phyloP scores from a whole-genome alignment of 2,113 vertebrate species.

The Entelurus aequoreus region DNA sequence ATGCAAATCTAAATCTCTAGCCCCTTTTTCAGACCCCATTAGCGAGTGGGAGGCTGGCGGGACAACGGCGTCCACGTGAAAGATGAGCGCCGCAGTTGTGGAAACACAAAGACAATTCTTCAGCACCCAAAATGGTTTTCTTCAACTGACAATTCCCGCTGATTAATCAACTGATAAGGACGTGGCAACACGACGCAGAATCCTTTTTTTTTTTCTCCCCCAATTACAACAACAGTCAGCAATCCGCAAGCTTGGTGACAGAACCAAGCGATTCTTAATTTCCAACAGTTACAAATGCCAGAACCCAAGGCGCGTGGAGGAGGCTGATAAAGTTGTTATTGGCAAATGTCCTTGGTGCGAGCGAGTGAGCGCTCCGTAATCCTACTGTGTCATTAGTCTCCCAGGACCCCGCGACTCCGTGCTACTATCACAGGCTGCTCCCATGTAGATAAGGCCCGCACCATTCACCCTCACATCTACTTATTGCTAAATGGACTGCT shows the following conservation, averaged over 20 bases:
- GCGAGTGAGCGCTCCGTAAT: constrained; percentile 78
- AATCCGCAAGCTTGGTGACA: constrained; percentile 76
- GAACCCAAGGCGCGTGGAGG: constrained; percentile 76
- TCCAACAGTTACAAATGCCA: constrained; percentile 77
- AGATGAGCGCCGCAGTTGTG: not conserved
- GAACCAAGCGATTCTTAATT: constrained; percentile 85
- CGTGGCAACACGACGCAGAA: constrained; percentile 31
- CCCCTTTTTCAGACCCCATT: constrained; percentile 7
- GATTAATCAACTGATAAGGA: constrained; percentile 57
- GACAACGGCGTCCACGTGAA: constrained; percentile 10
- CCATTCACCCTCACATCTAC: constrained; percentile 73
- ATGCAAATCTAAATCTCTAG: constrained; percentile 20
- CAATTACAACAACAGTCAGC: constrained; percentile 68
- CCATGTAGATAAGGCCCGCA: constrained; percentile 81
- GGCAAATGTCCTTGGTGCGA: constrained; percentile 81
- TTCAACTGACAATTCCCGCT: constrained; percentile 23
- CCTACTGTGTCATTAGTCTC: constrained; percentile 85
- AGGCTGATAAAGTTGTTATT: constrained; percentile 93
- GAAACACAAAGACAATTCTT: constrained; percentile 22
- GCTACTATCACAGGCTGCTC: constrained; percentile 85
- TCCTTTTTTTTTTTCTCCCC: constrained; percentile 5
- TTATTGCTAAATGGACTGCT: constrained; percentile 75
- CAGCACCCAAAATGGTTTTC: constrained; percentile 22
- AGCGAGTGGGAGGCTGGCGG: constrained; percentile 5
- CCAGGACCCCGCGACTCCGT: constrained; percentile 76